Evolutionary conservation across 2,797 vertebrate genomes (phyloP).

Genomic region (Sebastes matsubarae): DNA sequence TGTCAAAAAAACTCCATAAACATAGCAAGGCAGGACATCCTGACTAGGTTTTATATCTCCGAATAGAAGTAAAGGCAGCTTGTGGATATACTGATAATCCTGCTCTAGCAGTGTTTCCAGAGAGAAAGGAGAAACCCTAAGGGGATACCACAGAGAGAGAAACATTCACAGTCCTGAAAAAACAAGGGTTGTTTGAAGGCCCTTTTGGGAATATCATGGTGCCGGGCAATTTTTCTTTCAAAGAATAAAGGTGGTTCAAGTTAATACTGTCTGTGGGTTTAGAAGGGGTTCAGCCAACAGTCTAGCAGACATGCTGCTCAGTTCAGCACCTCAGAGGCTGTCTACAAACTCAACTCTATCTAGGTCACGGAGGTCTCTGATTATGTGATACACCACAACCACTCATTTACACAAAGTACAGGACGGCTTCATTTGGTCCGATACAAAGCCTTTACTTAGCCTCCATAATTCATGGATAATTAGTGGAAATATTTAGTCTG

Average conservation of each 20-base stretch:
- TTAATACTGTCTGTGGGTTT: constrained; percentile 81
- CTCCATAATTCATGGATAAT: constrained; percentile 65
- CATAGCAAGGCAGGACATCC: constrained; percentile 59
- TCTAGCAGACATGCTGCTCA: constrained; percentile 75
- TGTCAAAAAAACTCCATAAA: constrained; percentile 53
- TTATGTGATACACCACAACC: constrained; percentile 67
- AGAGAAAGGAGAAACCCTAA: constrained; percentile 78
- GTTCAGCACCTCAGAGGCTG: constrained; percentile 77
- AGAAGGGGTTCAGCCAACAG: constrained; percentile 77
- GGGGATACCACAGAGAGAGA: constrained; percentile 81
- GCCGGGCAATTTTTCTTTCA: constrained; percentile 84
- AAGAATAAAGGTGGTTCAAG: constrained; percentile 82
- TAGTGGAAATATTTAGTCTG: constrained; percentile 80
- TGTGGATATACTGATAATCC: constrained; percentile 76
- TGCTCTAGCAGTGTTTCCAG: constrained; percentile 66
- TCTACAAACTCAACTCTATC: constrained; percentile 70
- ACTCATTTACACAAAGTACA: constrained; percentile 72
- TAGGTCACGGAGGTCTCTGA: constrained; percentile 77
- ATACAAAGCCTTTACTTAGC: constrained; percentile 60
- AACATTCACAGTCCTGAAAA: constrained; percentile 80
- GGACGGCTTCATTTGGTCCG: constrained; percentile 57
- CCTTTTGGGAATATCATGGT: constrained; percentile 83
- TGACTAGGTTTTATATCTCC: constrained; percentile 66
- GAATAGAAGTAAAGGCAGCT: constrained; percentile 68
- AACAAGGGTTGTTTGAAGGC: constrained; percentile 82